Evolutionary conservation across 2,113 vertebrate species (phyloP), one percentile per base, ranked within the genome.

Genomic region (Cyprinus carpio): DNA sequence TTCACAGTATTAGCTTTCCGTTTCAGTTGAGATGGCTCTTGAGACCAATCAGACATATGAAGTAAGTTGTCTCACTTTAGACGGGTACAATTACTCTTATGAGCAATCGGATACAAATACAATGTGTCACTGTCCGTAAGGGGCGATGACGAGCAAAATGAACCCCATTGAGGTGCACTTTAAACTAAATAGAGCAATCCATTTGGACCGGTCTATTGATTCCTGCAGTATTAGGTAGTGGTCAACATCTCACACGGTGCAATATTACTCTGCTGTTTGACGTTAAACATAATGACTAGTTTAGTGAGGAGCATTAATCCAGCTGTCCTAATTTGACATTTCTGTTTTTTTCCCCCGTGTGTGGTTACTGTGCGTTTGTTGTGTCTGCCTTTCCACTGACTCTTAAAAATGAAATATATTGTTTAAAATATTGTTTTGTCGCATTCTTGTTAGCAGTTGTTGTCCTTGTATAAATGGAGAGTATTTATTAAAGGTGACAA

Each of bases 401-500:
- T 89, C 87, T 79, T 91, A 91, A 85, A 90, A 58, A 79, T 79
- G 1, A 56, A 83, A 89, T 84, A 81, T 56, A 34, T 76, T 51
- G 49, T 81, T 88, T 85, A 87, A 87, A 89, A 81, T 88, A 78
- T 89, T 72, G 84, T 88, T 84, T 77, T 81, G 88, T 86, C 89
- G 89, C 87, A 65, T 87, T 84, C 72, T 82, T 85, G 77, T 92
- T 84, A 87, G 65, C 89, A 79, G 88, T 75, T 72, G 43, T 67
- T 81, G 88, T 93, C 87, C 89, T 91, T 94, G 91, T 94, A 92
- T 91, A 88, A 92, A 88, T 81, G 82, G 87, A 92, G 89, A 91
- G 80, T 94, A 95, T 95, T 95, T 95, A 95, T 95, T 95, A 89
- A 94, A 92, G 90, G 69, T 84, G 75, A 90, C 56, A 84, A 83